Evolutionary conservation across 2,888 invertebrate genomes (phyloP).

Genomic region (Alcis repandata): DNA sequence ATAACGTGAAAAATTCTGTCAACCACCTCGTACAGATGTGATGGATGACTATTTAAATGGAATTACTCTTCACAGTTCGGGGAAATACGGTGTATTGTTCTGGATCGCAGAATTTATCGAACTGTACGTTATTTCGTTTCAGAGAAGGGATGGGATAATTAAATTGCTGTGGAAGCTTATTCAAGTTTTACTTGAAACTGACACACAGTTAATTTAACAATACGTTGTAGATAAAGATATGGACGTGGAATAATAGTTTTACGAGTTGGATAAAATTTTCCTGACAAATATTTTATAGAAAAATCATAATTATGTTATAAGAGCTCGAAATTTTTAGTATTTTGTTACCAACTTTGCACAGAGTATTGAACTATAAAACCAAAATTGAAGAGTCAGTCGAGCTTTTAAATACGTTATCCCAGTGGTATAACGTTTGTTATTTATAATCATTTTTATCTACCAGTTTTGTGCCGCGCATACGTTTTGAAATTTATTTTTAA

Average conservation of each 20-base stretch:
- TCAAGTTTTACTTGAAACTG: neutral
- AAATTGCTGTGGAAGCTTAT: neutral
- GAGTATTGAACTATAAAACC: no score
- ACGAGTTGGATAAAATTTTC: neutral
- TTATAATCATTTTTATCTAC: no score
- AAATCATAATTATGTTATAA: no score
- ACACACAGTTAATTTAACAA: neutral
- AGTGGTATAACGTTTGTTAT: no score
- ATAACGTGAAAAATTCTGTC: constrained; percentile 13
- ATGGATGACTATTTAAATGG: constrained; percentile 33
- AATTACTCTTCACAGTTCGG: constrained; percentile 4
- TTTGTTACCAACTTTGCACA: no score
- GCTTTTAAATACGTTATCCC: no score
- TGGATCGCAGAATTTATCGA: neutral
- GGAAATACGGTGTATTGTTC: constrained; percentile 11
- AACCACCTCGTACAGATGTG: neutral
- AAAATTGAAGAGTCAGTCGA: no score
- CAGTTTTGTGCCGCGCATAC: no score
- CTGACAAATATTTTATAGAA: neutral
- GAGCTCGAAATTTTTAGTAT: no score
- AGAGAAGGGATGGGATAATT: neutral
- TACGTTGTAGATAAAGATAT: no score
- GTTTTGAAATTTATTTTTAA: no score
- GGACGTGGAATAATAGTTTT: no score
- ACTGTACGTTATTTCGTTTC: constrained; percentile 1